These are phyloP conservation scores for Novumbra hubbsi DNA, from an alignment of 2,797 vertebrate species.

Conservation along the genomic window DNA sequence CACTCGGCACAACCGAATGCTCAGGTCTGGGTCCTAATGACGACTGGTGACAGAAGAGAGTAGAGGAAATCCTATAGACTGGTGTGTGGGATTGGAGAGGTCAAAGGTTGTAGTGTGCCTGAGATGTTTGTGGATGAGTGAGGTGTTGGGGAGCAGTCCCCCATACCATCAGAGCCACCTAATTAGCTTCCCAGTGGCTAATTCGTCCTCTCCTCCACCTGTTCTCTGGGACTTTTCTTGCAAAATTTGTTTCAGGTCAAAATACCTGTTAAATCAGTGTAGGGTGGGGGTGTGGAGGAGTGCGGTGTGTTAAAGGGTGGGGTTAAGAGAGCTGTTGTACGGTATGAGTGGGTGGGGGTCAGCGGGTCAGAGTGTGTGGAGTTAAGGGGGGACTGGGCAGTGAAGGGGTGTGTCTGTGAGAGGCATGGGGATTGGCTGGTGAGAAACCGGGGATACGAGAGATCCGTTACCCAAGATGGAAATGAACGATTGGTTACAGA, in stretches of 20 bases:
- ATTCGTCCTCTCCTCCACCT: no score
- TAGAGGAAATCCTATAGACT: neutral
- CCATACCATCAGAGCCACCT: no score
- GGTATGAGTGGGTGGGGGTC: conserved; percentile 23
- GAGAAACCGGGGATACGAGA: conserved; percentile 27
- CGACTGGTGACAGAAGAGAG: neutral
- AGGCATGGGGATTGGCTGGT: conserved; percentile 34
- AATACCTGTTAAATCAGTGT: no score
- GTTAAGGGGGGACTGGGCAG: conserved; percentile 6
- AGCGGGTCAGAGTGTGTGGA: conserved; percentile 16
- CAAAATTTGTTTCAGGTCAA: no score
- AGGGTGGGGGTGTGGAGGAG: no score
- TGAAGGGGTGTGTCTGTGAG: conserved; percentile 51
- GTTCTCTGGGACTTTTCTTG: no score
- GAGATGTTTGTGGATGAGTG: neutral
- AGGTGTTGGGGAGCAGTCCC: neutral
- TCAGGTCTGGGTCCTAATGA: neutral
- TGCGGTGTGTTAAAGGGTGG: no score
- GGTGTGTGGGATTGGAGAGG: neutral
- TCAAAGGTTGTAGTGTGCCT: neutral
- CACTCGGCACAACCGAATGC: neutral
- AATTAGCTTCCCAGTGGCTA: no score
- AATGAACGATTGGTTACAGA: neutral
- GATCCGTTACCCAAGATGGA: neutral
- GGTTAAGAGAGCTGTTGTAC: conserved; percentile 37